Conservation (phyloP, 37 sponge, comb jelly and placozoan genomes). For the Spongilla lacustris region DNA sequence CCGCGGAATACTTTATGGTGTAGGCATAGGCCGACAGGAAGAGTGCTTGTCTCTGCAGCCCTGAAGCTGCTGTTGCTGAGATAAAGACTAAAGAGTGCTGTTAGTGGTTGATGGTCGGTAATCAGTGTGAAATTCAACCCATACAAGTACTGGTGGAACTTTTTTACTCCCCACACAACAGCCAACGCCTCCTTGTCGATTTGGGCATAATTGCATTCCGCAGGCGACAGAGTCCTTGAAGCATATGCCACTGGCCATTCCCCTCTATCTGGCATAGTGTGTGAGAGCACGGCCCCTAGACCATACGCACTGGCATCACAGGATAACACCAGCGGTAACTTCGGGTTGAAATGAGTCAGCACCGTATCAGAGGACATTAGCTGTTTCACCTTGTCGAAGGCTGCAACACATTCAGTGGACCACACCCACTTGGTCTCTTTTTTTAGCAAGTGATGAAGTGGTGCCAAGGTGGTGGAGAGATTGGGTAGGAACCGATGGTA, state of each 20-base stretch:
- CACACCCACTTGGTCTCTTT: slow-evolving; percentile 8
- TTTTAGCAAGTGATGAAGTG: slow-evolving; percentile 9
- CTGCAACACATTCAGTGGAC: background rate
- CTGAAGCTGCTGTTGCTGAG: background rate
- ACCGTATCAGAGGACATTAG: slow-evolving; percentile 10
- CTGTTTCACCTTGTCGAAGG: slow-evolving; percentile 16
- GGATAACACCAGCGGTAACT: background rate
- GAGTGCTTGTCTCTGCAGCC: slow-evolving; percentile 4
- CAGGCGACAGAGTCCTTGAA: slow-evolving; percentile 4
- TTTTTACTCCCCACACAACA: background rate
- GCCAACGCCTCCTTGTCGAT: slow-evolving; percentile 16
- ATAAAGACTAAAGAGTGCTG: background rate
- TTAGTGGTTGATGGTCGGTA: slow-evolving; percentile 21
- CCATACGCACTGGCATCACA: slow-evolving; percentile 25
- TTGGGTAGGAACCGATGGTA: slow-evolving; percentile 21
- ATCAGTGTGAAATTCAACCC: background rate
- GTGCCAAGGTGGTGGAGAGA: slow-evolving; percentile 12
- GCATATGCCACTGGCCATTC: slow-evolving; percentile 21
- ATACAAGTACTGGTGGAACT: slow-evolving; percentile 14
- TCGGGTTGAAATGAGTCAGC: slow-evolving; percentile 11
- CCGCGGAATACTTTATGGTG: slow-evolving; percentile 10
- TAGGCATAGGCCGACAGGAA: slow-evolving; percentile 21
- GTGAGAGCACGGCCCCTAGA: slow-evolving; percentile 31
- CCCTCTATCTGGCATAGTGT: slow-evolving; percentile 6
- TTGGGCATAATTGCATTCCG: slow-evolving; percentile 6